Conservation (phyloP, 2,797 vertebrate genomes). For the Acrossocheilus wenchowensis region DNA sequence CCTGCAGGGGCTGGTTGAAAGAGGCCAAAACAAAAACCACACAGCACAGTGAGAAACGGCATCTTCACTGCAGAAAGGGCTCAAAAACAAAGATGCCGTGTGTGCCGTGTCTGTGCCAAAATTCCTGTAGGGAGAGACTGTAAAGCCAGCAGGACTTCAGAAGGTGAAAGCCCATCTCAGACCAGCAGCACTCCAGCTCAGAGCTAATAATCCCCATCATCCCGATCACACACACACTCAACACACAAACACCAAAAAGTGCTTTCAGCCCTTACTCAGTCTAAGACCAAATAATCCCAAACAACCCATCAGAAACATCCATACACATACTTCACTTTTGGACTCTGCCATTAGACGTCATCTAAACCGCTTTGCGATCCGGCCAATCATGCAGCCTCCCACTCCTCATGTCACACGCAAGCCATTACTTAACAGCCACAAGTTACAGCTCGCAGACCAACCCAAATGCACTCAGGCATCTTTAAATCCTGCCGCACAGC, state of each 20-base stretch:
- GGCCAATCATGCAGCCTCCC: background rate
- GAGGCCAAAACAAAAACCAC: slow-evolving; percentile 5
- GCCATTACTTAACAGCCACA: slow-evolving; percentile 1
- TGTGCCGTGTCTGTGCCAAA: slow-evolving; percentile 1
- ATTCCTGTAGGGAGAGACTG: slow-evolving; percentile 17
- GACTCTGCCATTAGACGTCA: background rate
- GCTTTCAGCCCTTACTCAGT: background rate
- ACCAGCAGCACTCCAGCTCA: slow-evolving; percentile 39
- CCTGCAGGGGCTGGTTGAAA: slow-evolving; percentile 5
- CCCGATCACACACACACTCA: slow-evolving; percentile 1
- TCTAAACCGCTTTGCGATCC: background rate
- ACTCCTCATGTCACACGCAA: background rate
- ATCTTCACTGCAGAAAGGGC: slow-evolving; percentile 25
- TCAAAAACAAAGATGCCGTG: slow-evolving; percentile 12
- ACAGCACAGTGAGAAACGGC: background rate
- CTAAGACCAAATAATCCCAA: slow-evolving; percentile 34
- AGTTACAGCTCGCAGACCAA: slow-evolving; percentile 28
- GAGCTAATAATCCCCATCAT: slow-evolving; percentile 35
- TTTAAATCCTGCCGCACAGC: background rate
- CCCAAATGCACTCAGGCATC: slow-evolving; percentile 8
- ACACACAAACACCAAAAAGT: background rate
- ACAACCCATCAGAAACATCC: slow-evolving; percentile 23
- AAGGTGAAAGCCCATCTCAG: slow-evolving; percentile 44
- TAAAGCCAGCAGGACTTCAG: slow-evolving; percentile 39
- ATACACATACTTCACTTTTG: slow-evolving; percentile 7